Percentiles rank a stretch among this genome's conserved stretches.
These are phyloP conservation scores for Xiphophorus birchmanni DNA, from an alignment of 2,797 vertebrate genomes.

Conservation along the genomic window DNA sequence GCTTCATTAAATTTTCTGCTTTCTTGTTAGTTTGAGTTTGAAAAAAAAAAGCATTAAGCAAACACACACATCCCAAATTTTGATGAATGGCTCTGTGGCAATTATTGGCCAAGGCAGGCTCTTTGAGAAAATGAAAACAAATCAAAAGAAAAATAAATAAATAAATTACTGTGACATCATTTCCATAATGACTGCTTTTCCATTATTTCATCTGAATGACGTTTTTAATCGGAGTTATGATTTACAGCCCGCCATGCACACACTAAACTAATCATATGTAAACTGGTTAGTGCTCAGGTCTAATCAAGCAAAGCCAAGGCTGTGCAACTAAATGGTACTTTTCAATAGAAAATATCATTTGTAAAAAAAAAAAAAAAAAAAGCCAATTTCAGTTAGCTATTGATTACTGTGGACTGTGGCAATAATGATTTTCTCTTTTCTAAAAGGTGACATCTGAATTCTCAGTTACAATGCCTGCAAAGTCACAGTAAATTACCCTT, in stretches of 20 bases:
- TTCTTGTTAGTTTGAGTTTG: constrained; percentile 10
- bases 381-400: constrained; percentile 55
- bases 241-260: constrained; percentile 65
- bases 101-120: constrained; percentile 60
- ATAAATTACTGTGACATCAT: constrained; percentile 66
- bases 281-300: constrained; percentile 67
- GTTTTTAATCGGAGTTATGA: constrained; percentile 71
- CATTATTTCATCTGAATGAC: constrained; percentile 68
- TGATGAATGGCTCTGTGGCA: constrained; percentile 56
- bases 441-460: constrained; percentile 45
- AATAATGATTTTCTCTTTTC: constrained; percentile 48
- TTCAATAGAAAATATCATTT: constrained; percentile 47
- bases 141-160: constrained; percentile 39
- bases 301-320: constrained; percentile 55
- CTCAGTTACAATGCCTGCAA: not conserved
- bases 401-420: constrained; percentile 47
- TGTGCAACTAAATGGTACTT: constrained; percentile 43
- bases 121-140: constrained; percentile 43
- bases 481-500: not conserved
- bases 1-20: constrained; percentile 3
- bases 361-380: constrained; percentile 25
- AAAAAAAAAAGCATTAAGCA: constrained; percentile 31
- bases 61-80: constrained; percentile 25
- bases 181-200: constrained; percentile 67
- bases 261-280: constrained; percentile 76